Evolutionary conservation across 2,888 invertebrate species (phyloP), one percentile per base, ranked within the genome.

Genomic region (Zygothrica quintamaculata): DNA sequence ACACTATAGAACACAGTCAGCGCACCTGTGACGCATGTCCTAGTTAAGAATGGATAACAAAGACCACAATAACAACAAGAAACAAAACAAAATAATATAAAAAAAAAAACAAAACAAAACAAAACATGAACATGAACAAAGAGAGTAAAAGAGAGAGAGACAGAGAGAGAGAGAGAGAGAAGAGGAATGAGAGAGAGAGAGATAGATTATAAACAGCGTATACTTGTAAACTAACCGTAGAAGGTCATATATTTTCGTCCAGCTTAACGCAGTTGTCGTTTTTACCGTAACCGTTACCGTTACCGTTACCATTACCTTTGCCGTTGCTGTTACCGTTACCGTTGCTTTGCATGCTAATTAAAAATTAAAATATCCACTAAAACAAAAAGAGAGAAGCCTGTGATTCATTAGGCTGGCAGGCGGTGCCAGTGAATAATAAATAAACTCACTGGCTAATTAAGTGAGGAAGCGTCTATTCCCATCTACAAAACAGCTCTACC

Each of bases 291-390:
- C 43, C 39, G 56, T 61, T 46, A 52, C 39, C 43, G 53, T 53
- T 40, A n/a, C n/a, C 50, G 73, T 69, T 75, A 72, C 65, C n/a
- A n/a, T n/a, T n/a, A n/a, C n/a, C 40, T 58, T 55, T 37, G 37
- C 11, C 22, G 22, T 22, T 43, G 37, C 43, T 44, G 56, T 61
- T 46, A 52, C 39, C 43, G 53, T 53, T 40, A n/a, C n/a, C 50
- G 73, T 69, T 75, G 75, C 65, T 73, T 74, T 82, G 82, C 75
- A 75, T 84, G 67, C 77, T 79, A 85, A 82, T 82, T 85, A 82
- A 82, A 82, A 82, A 82, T 82, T 82, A 82, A 82, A 82, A 82
- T 82, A 82, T 85, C 75, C 68, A 79, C 77, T 77, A 79, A 79
- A 59, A 64, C 68, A 39, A 39, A 39, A 18, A 5, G 9, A 57